Evolutionary conservation across 2,888 invertebrate species (phyloP).

Genomic region (Sminthurinus aureus): DNA sequence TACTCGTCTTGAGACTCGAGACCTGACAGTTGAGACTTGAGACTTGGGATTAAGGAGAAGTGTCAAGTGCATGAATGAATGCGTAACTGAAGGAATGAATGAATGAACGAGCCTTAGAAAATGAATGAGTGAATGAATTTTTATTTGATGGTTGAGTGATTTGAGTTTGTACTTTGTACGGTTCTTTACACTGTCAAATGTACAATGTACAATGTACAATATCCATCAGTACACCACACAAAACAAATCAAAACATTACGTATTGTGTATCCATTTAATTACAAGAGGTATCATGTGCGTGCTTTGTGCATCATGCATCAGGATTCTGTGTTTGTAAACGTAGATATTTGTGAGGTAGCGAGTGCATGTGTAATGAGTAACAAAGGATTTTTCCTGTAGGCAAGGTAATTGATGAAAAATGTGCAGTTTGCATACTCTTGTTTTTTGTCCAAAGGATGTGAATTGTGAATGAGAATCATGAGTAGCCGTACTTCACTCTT

Average conservation of each 20-base stretch:
- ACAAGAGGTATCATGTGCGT: too few relatives aligned
- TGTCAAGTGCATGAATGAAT: too few relatives aligned
- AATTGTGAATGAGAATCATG: slow-evolving; percentile 7
- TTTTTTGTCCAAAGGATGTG: not conserved
- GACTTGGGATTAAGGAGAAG: too few relatives aligned
- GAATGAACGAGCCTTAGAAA: too few relatives aligned
- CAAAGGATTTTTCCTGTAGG: not conserved
- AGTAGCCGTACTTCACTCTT: not conserved
- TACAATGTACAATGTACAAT: not conserved
- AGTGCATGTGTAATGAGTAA: not conserved
- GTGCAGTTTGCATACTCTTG: slow-evolving; percentile 4
- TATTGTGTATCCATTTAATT: too few relatives aligned
- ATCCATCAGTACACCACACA: too few relatives aligned
- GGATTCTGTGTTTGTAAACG: not conserved
- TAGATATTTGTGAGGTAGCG: not conserved
- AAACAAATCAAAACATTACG: too few relatives aligned
- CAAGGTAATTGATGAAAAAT: slow-evolving; percentile 21
- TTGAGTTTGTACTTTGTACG: not conserved
- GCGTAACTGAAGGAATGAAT: slow-evolving; percentile 20
- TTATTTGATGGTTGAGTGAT: slow-evolving; percentile 3
- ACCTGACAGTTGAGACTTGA: too few relatives aligned
- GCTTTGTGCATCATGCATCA: too few relatives aligned
- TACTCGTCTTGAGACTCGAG: too few relatives aligned
- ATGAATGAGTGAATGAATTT: slow-evolving; percentile 21
- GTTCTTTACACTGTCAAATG: not conserved